Evolutionary conservation across 2,797 vertebrate genomes (phyloP).

Genomic region (Psittacula echo): DNA sequence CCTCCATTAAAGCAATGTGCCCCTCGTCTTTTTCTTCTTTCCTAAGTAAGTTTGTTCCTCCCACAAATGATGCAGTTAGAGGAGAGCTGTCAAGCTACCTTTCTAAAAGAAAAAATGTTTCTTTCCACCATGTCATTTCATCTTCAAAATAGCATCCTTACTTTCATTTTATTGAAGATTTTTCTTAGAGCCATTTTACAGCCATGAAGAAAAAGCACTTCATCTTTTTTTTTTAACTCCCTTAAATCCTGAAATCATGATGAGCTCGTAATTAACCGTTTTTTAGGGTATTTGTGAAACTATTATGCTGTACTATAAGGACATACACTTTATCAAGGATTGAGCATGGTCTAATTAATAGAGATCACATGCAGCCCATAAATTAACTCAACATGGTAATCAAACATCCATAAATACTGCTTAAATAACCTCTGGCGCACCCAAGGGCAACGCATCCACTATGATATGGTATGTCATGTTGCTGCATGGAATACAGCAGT

Average conservation of each 20-base stretch:
- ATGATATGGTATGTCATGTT: background rate
- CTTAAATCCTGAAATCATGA: background rate
- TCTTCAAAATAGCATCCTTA: background rate
- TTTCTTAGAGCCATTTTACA: background rate
- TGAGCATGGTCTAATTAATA: constrained; percentile 57
- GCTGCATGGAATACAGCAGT: background rate
- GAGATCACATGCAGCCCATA: constrained; percentile 44
- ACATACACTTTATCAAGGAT: constrained; percentile 54
- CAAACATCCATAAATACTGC: constrained; percentile 34
- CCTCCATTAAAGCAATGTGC: background rate
- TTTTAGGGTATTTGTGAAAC: constrained; percentile 38
- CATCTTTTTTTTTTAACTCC: background rate
- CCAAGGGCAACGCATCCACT: background rate
- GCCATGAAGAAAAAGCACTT: background rate
- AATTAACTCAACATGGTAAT: constrained; percentile 59
- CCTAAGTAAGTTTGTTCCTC: background rate
- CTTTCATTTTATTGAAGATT: background rate
- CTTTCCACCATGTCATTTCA: background rate
- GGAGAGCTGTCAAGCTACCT: background rate
- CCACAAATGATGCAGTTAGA: background rate
- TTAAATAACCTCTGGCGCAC: background rate
- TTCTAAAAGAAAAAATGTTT: background rate
- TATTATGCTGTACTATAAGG: constrained; percentile 26
- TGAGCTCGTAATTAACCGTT: constrained; percentile 48
- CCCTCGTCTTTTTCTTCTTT: background rate